Evolutionary conservation across 2,113 vertebrate species (phyloP).

Genomic region (Pavo muticus): DNA sequence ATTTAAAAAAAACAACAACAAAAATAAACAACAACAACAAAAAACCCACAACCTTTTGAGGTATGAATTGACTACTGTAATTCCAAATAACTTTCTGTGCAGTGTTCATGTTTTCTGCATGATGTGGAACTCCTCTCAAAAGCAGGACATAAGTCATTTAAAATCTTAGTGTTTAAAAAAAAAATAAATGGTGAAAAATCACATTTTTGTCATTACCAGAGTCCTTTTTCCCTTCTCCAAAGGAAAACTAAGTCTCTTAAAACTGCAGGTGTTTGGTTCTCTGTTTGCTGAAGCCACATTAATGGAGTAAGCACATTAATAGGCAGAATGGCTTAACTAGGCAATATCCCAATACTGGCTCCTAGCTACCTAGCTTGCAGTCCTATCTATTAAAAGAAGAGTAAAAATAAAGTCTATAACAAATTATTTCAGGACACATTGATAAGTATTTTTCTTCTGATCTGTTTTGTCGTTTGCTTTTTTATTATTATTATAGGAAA

Average conservation of each 20-base stretch:
- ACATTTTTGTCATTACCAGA: neutral
- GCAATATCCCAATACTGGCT: neutral
- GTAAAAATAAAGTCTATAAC: neutral
- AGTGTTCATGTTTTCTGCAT: neutral
- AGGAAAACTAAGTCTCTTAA: constrained; percentile 4
- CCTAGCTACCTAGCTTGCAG: neutral
- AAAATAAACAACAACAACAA: neutral
- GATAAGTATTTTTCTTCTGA: neutral
- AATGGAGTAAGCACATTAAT: neutral
- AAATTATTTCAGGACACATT: neutral
- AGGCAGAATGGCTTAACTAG: neutral
- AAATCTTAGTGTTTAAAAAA: neutral
- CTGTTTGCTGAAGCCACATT: neutral
- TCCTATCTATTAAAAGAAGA: neutral
- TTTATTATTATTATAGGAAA: neutral
- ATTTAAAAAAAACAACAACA: neutral
- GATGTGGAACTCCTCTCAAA: neutral
- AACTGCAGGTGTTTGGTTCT: neutral
- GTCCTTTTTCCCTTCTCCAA: neutral
- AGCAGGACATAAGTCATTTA: neutral
- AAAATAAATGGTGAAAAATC: neutral
- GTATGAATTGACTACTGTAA: neutral
- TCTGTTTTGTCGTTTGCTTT: neutral
- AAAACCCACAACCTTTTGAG: neutral
- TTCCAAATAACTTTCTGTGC: neutral